These are phyloP conservation scores for Lithophane socia DNA, from an alignment of 2,888 invertebrate species.

Conservation along the genomic window DNA sequence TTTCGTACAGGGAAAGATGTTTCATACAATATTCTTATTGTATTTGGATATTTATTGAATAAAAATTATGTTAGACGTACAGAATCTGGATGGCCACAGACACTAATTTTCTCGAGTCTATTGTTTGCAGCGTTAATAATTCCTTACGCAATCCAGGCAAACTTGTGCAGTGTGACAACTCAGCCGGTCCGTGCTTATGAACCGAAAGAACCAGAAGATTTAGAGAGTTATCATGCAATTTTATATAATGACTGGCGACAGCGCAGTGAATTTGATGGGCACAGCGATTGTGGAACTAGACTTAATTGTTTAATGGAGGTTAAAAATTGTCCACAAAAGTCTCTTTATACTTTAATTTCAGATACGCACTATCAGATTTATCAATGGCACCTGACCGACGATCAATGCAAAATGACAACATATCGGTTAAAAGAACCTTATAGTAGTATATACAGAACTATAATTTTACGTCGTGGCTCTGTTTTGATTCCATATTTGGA, in stretches of 20 bases:
- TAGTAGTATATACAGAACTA: slow-evolving; percentile 56
- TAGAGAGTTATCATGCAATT: slow-evolving; percentile 49
- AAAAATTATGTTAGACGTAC: slow-evolving; percentile 56
- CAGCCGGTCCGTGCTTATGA: slow-evolving; percentile 67
- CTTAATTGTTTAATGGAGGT: slow-evolving; percentile 67
- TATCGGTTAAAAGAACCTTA: slow-evolving; percentile 65
- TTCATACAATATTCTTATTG: slow-evolving; percentile 63
- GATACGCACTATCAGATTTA: slow-evolving; percentile 49
- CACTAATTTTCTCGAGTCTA: slow-evolving; percentile 64
- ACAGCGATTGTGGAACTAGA: slow-evolving; percentile 57
- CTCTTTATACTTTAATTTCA: slow-evolving; percentile 65
- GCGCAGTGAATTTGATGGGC: not conserved
- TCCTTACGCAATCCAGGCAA: slow-evolving; percentile 69
- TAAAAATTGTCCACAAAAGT: slow-evolving; percentile 43
- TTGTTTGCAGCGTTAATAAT: slow-evolving; percentile 69
- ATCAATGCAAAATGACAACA: slow-evolving; percentile 57
- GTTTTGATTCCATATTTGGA: slow-evolving; percentile 54
- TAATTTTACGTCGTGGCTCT: slow-evolving; percentile 73
- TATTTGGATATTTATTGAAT: slow-evolving; percentile 72
- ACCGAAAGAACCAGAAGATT: slow-evolving; percentile 55
- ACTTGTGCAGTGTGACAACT: slow-evolving; percentile 67
- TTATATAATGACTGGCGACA: slow-evolving; percentile 23
- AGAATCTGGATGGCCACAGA: slow-evolving; percentile 59
- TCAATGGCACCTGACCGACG: slow-evolving; percentile 63
- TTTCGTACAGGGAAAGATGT: slow-evolving; percentile 65